Evolutionary conservation across 2,888 invertebrate species (phyloP), one percentile per base, ranked within the genome.

Genomic region (Seira sanloemensis): DNA sequence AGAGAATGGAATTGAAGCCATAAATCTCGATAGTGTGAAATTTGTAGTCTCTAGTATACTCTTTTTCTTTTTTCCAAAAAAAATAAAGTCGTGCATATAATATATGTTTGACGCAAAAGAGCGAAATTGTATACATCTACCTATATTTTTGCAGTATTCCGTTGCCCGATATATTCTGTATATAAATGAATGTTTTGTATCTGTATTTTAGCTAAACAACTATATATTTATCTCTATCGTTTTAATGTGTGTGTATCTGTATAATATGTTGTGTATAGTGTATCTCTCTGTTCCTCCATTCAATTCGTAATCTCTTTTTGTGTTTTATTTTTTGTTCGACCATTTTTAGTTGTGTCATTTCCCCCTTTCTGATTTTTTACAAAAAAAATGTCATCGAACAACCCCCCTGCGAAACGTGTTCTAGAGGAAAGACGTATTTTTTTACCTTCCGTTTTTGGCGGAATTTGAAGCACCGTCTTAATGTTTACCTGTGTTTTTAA

Each of bases 211-310:
- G 62, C 62, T 62, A 62, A 21, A 62, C 12, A n/a, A n/a, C n/a
- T 50, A 50, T 50, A 12, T 50, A 50, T 1, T 37, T 50, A n/a
- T 50, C 21, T 62, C 7, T 62, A 62, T 62, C 62, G 23, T 62
- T 62, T 62, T 62, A n/a, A 62, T 62, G n/a, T 62, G 62, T 62
- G 62, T 62, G 62, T 62, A 62, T 62, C 62, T 62, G n/a, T 62
- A 7, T 23, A 62, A 21, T n/a, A 21, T 62, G 23, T 62, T 62
- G 7, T 16, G 16, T 62, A 62, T 16, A n/a, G 7, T 21, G n/a
- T n/a, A 7, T 62, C 21, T n/a, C 4, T 21, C 19, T 62, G 62
- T 62, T 62, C 62, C 62, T 62, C 62, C 19, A n/a, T 62, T 62
- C 21, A 50, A 2, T 62, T 62, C 21, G n/a, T n/a, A n/a, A n/a